Conservation (phyloP, 1,140 invertebrate species). For the Drosophila biarmipes region DNA sequence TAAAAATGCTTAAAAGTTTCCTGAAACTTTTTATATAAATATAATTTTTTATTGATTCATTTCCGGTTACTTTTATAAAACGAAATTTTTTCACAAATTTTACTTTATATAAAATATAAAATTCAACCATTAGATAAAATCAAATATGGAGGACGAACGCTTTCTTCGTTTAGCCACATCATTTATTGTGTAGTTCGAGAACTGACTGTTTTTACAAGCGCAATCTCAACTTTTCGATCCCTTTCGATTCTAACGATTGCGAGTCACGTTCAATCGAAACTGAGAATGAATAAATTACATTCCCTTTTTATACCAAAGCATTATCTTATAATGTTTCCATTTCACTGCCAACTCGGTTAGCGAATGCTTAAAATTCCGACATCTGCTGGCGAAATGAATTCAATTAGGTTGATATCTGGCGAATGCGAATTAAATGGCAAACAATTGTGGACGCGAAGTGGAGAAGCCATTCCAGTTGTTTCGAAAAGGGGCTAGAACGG, state of each 20-base stretch:
- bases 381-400: conserved; percentile 44
- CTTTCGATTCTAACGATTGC: conserved; percentile 14
- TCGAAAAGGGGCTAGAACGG: conserved; percentile 19
- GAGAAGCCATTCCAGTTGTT: conserved; percentile 35
- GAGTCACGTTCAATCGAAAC: conserved; percentile 35
- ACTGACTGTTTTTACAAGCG: conserved; percentile 24
- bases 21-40: no score
- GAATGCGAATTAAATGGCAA: conserved; percentile 44
- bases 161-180: background rate
- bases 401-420: conserved; percentile 38
- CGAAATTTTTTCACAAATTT: no score
- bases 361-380: conserved; percentile 21
- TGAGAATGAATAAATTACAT: conserved; percentile 44
- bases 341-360: conserved; percentile 1
- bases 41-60: no score
- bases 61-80: no score
- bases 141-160: background rate
- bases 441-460: conserved; percentile 19
- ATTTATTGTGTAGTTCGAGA: conserved; percentile 12
- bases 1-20: no score
- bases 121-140: background rate
- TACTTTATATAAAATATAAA: background rate
- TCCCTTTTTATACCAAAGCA: conserved; percentile 18
- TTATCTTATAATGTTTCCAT: conserved; percentile 34
- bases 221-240: conserved; percentile 12